These are phyloP conservation scores for Leuciscus idus DNA, from an alignment of 2,113 vertebrate species.

Conservation along the genomic window DNA sequence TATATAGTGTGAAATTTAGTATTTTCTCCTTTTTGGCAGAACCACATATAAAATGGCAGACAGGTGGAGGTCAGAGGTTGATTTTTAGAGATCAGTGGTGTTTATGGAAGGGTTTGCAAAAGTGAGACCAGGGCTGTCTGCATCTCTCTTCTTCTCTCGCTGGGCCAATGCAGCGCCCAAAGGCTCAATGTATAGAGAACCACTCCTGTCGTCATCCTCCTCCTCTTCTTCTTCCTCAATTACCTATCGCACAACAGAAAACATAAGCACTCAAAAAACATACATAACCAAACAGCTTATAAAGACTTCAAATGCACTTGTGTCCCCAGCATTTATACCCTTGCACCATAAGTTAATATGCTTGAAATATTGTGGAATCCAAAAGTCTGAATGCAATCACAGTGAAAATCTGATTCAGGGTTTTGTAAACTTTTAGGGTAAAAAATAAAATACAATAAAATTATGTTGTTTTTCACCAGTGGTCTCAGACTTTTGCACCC, in stretches of 20 bases:
- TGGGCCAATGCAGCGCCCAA: conserved; percentile 76
- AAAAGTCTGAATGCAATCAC: not conserved
- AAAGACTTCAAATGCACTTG: not conserved
- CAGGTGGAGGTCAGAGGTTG: not conserved
- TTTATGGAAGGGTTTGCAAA: conserved; percentile 74
- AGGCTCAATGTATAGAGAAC: conserved; percentile 68
- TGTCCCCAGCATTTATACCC: not conserved
- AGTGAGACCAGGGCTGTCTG: not conserved
- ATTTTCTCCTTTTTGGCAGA: conserved; percentile 22
- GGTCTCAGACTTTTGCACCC: not conserved
- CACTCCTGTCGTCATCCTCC: not conserved
- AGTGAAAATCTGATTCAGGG: not conserved
- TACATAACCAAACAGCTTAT: conserved; percentile 1
- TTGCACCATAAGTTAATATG: not conserved
- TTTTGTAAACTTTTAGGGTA: not conserved
- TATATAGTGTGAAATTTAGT: not conserved
- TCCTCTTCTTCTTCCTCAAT: conserved; percentile 66
- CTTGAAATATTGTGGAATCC: not conserved
- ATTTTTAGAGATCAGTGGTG: conserved; percentile 84
- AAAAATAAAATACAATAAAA: too few species aligned
- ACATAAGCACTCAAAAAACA: conserved; percentile 19
- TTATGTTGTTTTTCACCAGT: not conserved
- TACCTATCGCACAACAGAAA: conserved; percentile 34
- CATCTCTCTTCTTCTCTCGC: conserved; percentile 37
- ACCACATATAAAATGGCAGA: not conserved